Evolutionary conservation across 2,888 invertebrate genomes (phyloP).

Genomic region (Amiota mariae): DNA sequence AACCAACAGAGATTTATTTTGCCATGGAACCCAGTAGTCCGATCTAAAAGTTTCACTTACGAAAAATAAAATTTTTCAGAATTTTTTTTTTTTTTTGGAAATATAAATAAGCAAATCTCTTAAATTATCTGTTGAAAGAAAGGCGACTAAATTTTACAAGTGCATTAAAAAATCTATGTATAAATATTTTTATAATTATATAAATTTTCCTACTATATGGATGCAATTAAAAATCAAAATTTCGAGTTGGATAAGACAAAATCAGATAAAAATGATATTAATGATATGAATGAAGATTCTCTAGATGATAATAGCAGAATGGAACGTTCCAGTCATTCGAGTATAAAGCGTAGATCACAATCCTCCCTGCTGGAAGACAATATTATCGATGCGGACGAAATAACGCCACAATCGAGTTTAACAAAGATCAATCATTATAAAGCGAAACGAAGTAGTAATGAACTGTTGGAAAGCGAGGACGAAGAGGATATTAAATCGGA

Average conservation of each 20-base stretch:
- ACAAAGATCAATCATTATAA: neutral
- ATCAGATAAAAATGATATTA: neutral
- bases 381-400: neutral
- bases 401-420: constrained; percentile 5
- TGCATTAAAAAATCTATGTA: constrained; percentile 15
- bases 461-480: neutral
- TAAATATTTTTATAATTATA: neutral
- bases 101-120: neutral
- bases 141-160: neutral
- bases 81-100: neutral
- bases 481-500: constrained; percentile 3
- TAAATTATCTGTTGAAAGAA: constrained; percentile 5
- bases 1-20: no score
- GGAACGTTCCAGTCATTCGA: constrained; percentile 5
- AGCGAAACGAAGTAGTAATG: neutral
- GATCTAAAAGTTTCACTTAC: no score
- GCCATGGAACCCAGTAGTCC: no score
- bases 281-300: neutral
- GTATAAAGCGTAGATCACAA: neutral
- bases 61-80: no score
- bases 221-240: constrained; percentile 6
- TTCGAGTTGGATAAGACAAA: constrained; percentile 18
- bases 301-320: neutral
- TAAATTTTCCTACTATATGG: neutral
- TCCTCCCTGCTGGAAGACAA: neutral